A percentile compares a stretch with the other conserved stretches of the same genome.
phyloP scores from a whole-genome alignment of 2,888 invertebrate genomes.

The Deilephila porcellus region DNA sequence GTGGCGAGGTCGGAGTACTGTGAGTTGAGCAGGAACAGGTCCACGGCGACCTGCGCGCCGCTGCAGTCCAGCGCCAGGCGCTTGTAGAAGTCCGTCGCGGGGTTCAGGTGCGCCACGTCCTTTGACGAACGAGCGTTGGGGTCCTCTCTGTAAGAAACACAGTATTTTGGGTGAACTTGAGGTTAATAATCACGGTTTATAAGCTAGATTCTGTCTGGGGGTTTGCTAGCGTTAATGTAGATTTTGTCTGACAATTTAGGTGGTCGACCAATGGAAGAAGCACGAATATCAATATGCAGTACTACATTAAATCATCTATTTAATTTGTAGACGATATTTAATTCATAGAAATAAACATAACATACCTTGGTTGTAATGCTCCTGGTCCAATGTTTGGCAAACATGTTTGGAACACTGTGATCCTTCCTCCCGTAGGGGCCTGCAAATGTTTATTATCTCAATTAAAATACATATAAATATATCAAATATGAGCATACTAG shows the following conservation, averaged over 20 bases:
- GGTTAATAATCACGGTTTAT: too few species aligned
- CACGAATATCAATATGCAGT: too few species aligned
- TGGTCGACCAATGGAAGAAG: too few species aligned
- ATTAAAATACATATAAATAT: conserved; percentile 31
- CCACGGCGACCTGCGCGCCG: conserved; percentile 97
- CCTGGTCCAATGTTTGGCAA: conserved; percentile 96
- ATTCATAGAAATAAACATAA: neutral
- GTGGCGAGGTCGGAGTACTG: conserved; percentile 98
- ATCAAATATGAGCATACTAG: neutral
- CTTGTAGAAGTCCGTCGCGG: conserved; percentile 98
- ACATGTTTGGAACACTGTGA: conserved; percentile 97
- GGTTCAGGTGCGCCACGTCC: conserved; percentile 94
- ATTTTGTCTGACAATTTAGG: too few species aligned
- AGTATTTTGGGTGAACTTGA: too few species aligned
- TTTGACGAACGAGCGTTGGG: conserved; percentile 92
- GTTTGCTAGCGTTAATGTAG: too few species aligned
- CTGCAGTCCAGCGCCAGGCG: conserved; percentile 97
- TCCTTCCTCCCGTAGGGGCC: conserved; percentile 96
- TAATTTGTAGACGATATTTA: too few species aligned
- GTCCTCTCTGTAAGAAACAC: conserved; percentile 87
- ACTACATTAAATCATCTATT: too few species aligned
- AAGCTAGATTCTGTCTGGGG: too few species aligned
- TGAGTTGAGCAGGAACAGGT: conserved; percentile 96
- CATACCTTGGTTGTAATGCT: conserved; percentile 88
- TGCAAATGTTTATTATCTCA: conserved; percentile 54